These are phyloP conservation scores for Venturia canescens DNA, from an alignment of 1,140 invertebrate species.

Conservation along the genomic window DNA sequence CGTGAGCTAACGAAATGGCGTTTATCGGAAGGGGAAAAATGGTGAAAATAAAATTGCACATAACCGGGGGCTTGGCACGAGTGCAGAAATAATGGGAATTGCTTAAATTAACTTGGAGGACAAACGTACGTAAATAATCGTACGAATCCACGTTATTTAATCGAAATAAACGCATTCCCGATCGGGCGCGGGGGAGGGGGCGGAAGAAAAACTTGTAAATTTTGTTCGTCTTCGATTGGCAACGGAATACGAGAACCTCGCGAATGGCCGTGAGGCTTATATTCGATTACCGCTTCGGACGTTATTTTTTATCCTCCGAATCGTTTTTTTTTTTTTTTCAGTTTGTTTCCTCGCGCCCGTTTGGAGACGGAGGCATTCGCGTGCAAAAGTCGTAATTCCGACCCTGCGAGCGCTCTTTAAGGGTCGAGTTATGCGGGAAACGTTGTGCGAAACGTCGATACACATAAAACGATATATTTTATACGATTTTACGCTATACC, in stretches of 20 bases:
- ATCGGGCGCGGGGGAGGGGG: too few relatives aligned
- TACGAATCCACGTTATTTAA: background rate
- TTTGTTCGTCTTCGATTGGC: background rate
- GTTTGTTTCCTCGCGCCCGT: background rate
- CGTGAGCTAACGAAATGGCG: too few relatives aligned
- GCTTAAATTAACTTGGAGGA: too few relatives aligned
- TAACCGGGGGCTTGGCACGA: too few relatives aligned
- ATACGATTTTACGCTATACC: slow-evolving; percentile 7
- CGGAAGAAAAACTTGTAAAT: background rate
- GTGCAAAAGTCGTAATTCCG: slow-evolving; percentile 14
- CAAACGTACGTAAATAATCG: background rate
- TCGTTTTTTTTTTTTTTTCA: background rate
- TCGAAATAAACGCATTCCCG: background rate
- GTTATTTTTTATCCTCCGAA: background rate
- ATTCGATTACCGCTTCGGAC: background rate
- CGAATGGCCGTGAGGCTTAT: background rate
- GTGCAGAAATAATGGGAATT: too few relatives aligned
- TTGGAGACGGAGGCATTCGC: background rate
- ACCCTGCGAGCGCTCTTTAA: background rate
- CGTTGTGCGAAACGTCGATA: slow-evolving; percentile 9
- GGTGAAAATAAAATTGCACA: too few relatives aligned
- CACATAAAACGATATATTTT: slow-evolving; percentile 18
- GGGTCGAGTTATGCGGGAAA: slow-evolving; percentile 16
- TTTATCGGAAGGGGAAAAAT: too few relatives aligned
- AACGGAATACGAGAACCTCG: background rate